Base-by-base conservation (phyloP, 1,140 invertebrate species). In the Conopomorpha cramerella region DNA sequence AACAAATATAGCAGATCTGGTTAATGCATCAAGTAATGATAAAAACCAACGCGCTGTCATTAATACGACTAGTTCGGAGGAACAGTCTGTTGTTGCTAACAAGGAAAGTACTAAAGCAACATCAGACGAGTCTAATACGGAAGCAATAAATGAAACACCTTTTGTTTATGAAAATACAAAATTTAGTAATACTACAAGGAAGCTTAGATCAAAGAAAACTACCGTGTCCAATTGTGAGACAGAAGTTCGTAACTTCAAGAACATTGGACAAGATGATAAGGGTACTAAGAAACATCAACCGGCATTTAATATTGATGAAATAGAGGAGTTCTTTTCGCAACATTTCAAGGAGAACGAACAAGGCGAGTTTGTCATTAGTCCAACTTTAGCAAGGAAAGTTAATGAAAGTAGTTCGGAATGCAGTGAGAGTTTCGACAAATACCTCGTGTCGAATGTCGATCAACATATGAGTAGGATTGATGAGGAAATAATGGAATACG, bases 241-340 rank as follows among this genome's bases (percentile, higher is more conserved):
- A n/a, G n/a, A n/a, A n/a, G n/a, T n/a, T n/a, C n/a, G n/a, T n/a
- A n/a, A n/a, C n/a, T n/a, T n/a, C n/a, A n/a, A n/a, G n/a, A n/a
- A n/a, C n/a, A n/a, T n/a, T n/a, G n/a, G n/a, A n/a, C n/a, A n/a
- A n/a, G n/a, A n/a, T n/a, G n/a, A n/a, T n/a, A n/a, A n/a, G n/a
- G n/a, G n/a, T n/a, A 18, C 15, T 16, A 33, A 23, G 26, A 44
- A 28, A 15, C 6, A 10, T 27, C 12, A 32, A 33, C 16, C n/a
- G 0, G 25, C 16, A 3, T 50, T 42, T n/a, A 36, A 58, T 36
- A 37, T 35, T 26, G 15, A 51, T 14, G 37, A 30, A 2, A 44
- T 66, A 8, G 64, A 71, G 46, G 31, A 55, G 13, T 65, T 68
- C 17, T 68, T 66, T 39, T 41, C 51, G 0, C 49, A 66, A 34